Percentiles rank a stretch among this genome's conserved stretches.
phyloP scores from a whole-genome alignment of 2,888 invertebrate species.

The Drosophila monieri region DNA sequence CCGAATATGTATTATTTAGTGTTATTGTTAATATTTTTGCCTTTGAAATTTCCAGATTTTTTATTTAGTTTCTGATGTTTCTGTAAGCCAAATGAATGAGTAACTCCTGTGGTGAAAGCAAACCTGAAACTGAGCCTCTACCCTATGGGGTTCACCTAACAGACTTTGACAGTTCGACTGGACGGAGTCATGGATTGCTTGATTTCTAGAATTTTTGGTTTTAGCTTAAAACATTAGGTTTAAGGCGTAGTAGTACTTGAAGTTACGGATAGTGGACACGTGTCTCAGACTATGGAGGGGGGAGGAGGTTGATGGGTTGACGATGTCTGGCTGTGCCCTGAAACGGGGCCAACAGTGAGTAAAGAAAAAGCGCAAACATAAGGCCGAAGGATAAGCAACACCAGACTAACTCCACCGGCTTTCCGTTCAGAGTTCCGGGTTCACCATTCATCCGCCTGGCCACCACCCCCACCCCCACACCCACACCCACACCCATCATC shows the following conservation, averaged over 20 bases:
- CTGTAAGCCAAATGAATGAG: too few relatives aligned
- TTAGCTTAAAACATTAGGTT: neutral
- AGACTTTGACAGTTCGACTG: too few relatives aligned
- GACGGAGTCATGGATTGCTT: too few relatives aligned
- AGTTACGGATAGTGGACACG: conserved; percentile 11
- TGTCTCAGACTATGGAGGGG: neutral
- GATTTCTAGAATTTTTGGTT: neutral
- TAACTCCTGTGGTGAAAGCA: too few relatives aligned
- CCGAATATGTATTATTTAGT: too few relatives aligned
- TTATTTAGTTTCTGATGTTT: too few relatives aligned
- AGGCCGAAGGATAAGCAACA: conserved; percentile 26
- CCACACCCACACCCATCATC: neutral
- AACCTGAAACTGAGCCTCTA: neutral
- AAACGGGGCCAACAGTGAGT: conserved; percentile 1
- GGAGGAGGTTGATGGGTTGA: neutral
- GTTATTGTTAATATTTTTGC: too few relatives aligned
- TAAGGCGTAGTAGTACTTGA: conserved; percentile 19
- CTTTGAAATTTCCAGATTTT: too few relatives aligned
- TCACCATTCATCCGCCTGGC: conserved; percentile 6
- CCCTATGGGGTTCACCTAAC: neutral
- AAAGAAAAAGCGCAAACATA: neutral
- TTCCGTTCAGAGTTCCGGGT: conserved; percentile 26
- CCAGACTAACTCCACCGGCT: conserved; percentile 33
- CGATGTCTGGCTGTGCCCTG: too few relatives aligned
- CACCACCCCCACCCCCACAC: neutral